Conservation (phyloP, 2,113 vertebrate species). For the Lanius collurio region DNA sequence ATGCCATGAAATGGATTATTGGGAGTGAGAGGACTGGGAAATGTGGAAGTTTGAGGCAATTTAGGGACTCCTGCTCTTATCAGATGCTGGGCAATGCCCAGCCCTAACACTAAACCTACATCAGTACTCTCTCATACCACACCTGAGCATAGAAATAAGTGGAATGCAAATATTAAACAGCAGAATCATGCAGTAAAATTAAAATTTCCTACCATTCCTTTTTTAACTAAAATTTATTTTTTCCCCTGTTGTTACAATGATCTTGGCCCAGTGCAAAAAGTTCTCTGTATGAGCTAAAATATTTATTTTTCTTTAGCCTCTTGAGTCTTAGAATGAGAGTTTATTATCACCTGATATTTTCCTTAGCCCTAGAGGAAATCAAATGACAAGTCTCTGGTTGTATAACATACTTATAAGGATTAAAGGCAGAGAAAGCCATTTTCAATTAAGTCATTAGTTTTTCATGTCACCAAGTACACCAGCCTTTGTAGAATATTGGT, state of each 20-base stretch:
- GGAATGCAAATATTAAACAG: background rate
- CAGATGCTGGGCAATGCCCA: background rate
- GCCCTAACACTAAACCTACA: background rate
- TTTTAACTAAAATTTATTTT: background rate
- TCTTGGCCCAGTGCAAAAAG: background rate
- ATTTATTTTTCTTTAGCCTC: background rate
- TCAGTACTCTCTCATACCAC: fast-evolving
- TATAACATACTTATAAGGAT: background rate
- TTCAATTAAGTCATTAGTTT: background rate
- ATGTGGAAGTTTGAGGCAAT: background rate
- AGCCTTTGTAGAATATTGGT: background rate
- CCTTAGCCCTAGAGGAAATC: background rate
- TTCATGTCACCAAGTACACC: background rate
- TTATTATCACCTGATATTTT: background rate
- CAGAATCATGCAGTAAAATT: background rate
- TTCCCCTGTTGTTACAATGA: background rate
- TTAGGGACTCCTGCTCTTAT: background rate
- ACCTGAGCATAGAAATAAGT: background rate
- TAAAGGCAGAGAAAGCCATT: background rate
- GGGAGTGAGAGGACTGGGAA: background rate
- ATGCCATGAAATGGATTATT: background rate
- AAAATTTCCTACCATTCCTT: background rate
- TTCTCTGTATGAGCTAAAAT: background rate
- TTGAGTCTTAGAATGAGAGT: background rate
- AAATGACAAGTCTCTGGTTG: background rate